Evolutionary conservation across 2,888 invertebrate genomes (phyloP).

Genomic region (Carpatolechia fugitivella): DNA sequence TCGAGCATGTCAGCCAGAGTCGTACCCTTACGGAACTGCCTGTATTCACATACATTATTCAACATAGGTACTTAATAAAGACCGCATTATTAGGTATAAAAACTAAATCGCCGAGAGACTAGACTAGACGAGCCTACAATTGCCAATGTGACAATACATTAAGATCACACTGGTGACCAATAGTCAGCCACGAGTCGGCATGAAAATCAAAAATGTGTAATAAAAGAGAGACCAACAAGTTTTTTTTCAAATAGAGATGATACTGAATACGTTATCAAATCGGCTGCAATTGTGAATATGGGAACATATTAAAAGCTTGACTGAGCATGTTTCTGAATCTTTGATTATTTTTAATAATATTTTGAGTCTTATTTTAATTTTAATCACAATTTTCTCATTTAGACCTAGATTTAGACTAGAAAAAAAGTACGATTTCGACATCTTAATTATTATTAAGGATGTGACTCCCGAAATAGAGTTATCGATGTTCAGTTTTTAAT

Average conservation of each 20-base stretch:
- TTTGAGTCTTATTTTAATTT: not conserved
- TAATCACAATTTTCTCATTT: not conserved
- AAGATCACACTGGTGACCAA: too few relatives aligned
- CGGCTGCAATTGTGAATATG: conserved; percentile 5
- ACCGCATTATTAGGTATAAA: too few relatives aligned
- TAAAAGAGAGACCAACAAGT: too few relatives aligned
- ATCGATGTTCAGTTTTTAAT: not conserved
- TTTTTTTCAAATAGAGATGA: too few relatives aligned
- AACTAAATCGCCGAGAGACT: too few relatives aligned
- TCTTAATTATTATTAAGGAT: not conserved
- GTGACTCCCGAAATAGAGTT: not conserved
- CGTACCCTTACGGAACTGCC: conserved; percentile 26
- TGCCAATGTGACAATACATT: too few relatives aligned
- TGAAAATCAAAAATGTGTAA: too few relatives aligned
- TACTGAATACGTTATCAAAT: too few relatives aligned
- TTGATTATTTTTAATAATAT: not conserved
- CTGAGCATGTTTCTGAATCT: conserved; percentile 16
- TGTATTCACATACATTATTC: too few relatives aligned
- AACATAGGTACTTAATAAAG: too few relatives aligned
- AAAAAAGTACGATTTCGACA: not conserved
- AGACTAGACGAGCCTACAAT: too few relatives aligned
- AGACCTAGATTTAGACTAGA: conserved; percentile 3
- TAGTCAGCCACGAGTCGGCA: too few relatives aligned
- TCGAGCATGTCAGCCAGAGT: conserved; percentile 40
- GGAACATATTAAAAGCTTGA: conserved; percentile 9